Conservation (phyloP, 2,797 vertebrate species). For the Squalus acanthias region DNA sequence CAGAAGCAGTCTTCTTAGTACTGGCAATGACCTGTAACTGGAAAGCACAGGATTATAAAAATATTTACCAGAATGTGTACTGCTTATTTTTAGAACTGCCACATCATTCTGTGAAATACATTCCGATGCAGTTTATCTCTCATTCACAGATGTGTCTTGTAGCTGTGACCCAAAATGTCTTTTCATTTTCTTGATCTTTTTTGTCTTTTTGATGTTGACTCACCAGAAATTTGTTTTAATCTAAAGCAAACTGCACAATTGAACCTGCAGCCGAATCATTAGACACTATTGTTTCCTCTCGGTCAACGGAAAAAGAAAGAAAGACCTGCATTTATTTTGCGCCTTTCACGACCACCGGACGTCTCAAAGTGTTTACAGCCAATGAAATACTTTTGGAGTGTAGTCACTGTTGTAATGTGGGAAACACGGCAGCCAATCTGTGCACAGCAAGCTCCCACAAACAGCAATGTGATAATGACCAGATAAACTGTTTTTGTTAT, state of each 20-base stretch:
- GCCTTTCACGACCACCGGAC: too few relatives aligned
- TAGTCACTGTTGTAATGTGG: too few relatives aligned
- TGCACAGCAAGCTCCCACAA: too few relatives aligned
- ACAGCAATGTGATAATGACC: too few relatives aligned
- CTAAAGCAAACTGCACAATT: background rate
- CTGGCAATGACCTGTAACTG: background rate
- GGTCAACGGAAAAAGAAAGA: background rate
- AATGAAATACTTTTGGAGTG: too few relatives aligned
- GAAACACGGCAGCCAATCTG: too few relatives aligned
- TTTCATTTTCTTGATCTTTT: background rate
- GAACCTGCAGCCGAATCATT: background rate
- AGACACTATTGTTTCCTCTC: background rate
- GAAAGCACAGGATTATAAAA: background rate
- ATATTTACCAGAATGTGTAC: background rate
- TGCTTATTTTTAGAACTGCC: constrained; percentile 19
- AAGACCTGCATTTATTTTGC: too few relatives aligned
- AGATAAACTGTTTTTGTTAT: too few relatives aligned
- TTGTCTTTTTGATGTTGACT: background rate
- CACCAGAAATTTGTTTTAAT: background rate
- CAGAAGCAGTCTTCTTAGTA: background rate
- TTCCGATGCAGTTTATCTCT: background rate
- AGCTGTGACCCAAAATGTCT: background rate
- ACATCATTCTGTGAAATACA: background rate
- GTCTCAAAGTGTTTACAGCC: too few relatives aligned
- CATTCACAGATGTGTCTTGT: background rate